phyloP scores from a whole-genome alignment of 2,888 invertebrate species.

The Himalopsyche japonica region DNA sequence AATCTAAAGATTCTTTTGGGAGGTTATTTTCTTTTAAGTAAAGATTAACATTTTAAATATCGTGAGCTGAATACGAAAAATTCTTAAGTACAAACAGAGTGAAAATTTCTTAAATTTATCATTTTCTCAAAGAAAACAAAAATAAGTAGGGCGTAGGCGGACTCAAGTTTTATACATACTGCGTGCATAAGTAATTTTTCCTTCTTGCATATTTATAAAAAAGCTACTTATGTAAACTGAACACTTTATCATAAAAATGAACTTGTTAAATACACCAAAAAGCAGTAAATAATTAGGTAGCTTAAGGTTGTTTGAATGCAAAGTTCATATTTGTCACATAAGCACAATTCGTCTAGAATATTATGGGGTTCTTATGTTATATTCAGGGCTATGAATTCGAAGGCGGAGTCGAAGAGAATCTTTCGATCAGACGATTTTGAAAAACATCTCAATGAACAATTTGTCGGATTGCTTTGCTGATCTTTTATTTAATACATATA shows the following conservation, averaged over 20 bases:
- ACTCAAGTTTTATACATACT: neutral
- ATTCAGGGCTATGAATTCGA: too few relatives aligned
- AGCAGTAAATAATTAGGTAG: neutral
- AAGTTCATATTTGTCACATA: too few relatives aligned
- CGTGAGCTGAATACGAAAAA: neutral
- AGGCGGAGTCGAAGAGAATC: too few relatives aligned
- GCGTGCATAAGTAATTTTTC: neutral
- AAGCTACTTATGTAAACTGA: neutral
- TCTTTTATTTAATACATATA: too few relatives aligned
- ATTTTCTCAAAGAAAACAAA: neutral
- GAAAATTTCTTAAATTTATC: neutral
- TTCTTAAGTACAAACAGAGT: neutral
- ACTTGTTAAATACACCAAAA: neutral
- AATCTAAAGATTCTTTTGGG: neutral
- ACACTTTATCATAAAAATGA: neutral
- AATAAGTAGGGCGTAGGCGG: neutral
- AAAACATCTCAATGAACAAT: too few relatives aligned
- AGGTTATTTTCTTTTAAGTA: neutral
- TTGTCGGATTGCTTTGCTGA: too few relatives aligned
- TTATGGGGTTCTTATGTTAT: too few relatives aligned
- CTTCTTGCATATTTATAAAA: neutral
- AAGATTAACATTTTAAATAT: neutral
- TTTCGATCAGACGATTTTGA: too few relatives aligned
- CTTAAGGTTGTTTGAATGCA: too few relatives aligned
- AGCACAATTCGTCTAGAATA: too few relatives aligned